Evolutionary conservation across 1,140 invertebrate genomes (phyloP), one percentile per base, ranked within the genome.

Genomic region (Drosophila trapezifrons): DNA sequence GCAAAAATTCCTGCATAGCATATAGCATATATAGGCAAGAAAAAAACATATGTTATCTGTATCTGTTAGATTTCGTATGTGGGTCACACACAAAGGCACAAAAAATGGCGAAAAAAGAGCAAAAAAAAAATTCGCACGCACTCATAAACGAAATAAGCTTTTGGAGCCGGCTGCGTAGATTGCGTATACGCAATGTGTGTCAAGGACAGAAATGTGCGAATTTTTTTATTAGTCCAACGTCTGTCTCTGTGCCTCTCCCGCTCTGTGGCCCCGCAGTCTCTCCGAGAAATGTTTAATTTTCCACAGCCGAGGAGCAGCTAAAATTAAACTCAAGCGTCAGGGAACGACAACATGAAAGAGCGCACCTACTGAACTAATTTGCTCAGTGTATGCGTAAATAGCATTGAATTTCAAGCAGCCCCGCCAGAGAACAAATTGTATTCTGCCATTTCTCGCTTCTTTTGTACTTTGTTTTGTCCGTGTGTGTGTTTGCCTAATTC

Each of bases 131-230:
- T 62, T 76, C 67, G 81, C 74, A 84, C 81, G 83, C 84, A 87
- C 79, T 83, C 76, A 57, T 51, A 66, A 66, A 66, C 42, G 62
- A 62, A 65, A 65, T 65, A 56, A 65, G 40, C 55, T 65, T 65
- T 20, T 35, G 62, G 40, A 54, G 74, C 59, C 58, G 58, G 78
- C 82, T 86, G 83, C 83, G 83, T 87, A 87, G 70, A 87, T 83
- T 87, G 83, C 83, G 83, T 87, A 87, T 83, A 83, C 80, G 75
- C 90, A 90, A 91, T 90, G 85, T 91, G 82, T 91, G 90, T 91
- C 90, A 91, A 91, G 90, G 90, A 91, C 90, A 91, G 85, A 91
- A 77, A 86, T 91, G 90, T 91, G 90, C 90, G 90, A 91, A 90
- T 81, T 91, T 90, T 78, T 71, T 74, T 70, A 47, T 40, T 54